Evolutionary conservation across 2,113 vertebrate genomes (phyloP).

Genomic region (Dermatemys mawii): DNA sequence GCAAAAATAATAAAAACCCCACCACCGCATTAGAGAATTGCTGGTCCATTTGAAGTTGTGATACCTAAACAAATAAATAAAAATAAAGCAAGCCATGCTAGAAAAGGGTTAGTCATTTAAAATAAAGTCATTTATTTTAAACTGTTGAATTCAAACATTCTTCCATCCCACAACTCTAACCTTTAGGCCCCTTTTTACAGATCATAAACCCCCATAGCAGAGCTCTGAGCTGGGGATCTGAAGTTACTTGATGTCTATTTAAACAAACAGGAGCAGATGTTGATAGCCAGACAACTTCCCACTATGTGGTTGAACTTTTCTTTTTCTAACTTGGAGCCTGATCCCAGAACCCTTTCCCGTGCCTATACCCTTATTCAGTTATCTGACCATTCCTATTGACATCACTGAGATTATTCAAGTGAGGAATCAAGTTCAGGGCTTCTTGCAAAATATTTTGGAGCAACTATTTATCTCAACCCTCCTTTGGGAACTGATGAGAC

Average conservation of each 20-base stretch:
- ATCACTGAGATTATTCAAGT: not conserved
- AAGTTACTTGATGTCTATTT: not conserved
- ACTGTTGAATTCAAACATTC: accelerated
- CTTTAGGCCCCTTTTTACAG: not conserved
- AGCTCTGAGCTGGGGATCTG: not conserved
- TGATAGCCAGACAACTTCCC: not conserved
- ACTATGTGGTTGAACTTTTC: not conserved
- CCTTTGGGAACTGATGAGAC: not conserved
- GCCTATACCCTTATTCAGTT: not conserved
- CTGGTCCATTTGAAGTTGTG: not conserved
- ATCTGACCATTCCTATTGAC: not conserved
- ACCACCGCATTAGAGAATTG: not conserved
- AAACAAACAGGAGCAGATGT: not conserved
- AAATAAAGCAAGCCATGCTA: not conserved
- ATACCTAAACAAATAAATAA: not conserved
- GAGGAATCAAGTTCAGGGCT: not conserved
- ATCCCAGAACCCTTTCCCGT: not conserved
- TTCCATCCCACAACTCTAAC: not conserved
- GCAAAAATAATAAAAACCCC: too few species aligned
- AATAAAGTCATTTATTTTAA: too few species aligned
- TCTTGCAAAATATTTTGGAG: not conserved
- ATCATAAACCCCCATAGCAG: not conserved
- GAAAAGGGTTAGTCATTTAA: not conserved
- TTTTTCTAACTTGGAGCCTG: not conserved
- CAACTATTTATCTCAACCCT: not conserved